Evolutionary conservation across 2,888 invertebrate genomes (phyloP).

Genomic region (Lithophane socia): DNA sequence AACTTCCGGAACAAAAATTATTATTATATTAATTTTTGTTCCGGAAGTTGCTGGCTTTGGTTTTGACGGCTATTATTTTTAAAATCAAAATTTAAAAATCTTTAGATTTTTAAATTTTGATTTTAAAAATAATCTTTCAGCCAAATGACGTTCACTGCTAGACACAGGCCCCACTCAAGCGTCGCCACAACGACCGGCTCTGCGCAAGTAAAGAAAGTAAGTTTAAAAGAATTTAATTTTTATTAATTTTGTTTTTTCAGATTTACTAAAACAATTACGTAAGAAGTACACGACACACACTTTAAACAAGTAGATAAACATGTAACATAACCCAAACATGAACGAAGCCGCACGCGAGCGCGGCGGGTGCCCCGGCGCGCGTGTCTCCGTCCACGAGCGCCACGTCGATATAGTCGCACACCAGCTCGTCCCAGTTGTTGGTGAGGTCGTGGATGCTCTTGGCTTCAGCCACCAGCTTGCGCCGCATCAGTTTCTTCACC

Average conservation of each 20-base stretch:
- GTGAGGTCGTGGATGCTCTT: slow-evolving; percentile 81
- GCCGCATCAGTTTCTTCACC: slow-evolving; percentile 83
- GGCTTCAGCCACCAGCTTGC: slow-evolving; percentile 79
- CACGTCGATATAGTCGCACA: slow-evolving; percentile 85
- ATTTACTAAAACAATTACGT: slow-evolving; percentile 7
- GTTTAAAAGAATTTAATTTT: neutral
- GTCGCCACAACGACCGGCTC: too few species aligned
- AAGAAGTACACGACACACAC: slow-evolving; percentile 3
- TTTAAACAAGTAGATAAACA: slow-evolving; percentile 20
- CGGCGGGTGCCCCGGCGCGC: neutral
- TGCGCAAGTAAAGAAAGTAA: neutral
- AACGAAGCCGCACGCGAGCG: neutral
- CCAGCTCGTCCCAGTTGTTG: slow-evolving; percentile 83
- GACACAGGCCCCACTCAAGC: neutral
- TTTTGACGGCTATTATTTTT: too few species aligned
- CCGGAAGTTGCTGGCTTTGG: too few species aligned
- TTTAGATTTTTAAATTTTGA: neutral
- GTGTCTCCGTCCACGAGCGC: slow-evolving; percentile 63
- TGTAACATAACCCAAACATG: slow-evolving; percentile 7
- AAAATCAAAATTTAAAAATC: too few species aligned
- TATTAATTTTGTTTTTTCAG: slow-evolving; percentile 3
- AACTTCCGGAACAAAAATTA: too few species aligned
- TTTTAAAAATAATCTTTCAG: neutral
- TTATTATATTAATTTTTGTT: too few species aligned
- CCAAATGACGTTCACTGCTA: too few species aligned